A percentile compares a stretch with the other conserved stretches of the same genome.
phyloP scores from a whole-genome alignment of 35 echinoderm and acorn worm genomes.

The Ptychodera flava region DNA sequence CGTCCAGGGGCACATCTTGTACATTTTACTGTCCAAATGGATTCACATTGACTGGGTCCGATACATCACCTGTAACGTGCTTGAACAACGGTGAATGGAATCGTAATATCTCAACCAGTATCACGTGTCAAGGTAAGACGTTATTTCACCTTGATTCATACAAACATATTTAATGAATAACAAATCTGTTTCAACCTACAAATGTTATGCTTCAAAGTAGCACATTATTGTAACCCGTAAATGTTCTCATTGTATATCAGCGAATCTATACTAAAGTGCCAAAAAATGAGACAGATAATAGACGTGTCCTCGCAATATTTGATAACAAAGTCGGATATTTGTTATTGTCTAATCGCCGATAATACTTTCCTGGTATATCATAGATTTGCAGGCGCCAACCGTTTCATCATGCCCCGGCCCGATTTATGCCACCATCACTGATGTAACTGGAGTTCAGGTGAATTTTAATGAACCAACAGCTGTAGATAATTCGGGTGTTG shows the following conservation, averaged over 20 bases:
- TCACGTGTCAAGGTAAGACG: neutral
- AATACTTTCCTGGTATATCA: no score
- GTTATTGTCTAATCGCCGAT: no score
- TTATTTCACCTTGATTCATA: no score
- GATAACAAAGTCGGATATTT: no score
- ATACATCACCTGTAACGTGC: neutral
- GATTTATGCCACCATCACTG: neutral
- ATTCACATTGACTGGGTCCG: neutral
- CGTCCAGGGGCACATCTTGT: neutral
- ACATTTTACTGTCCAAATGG: neutral
- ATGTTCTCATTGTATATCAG: no score
- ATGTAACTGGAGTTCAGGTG: neutral
- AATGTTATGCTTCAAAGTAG: no score
- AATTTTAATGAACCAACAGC: neutral
- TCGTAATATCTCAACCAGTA: neutral
- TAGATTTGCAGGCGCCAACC: neutral
- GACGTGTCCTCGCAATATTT: no score
- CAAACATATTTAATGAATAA: no score
- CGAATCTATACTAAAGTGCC: no score
- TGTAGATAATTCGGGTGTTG: neutral
- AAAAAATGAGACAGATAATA: no score
- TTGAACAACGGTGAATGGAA: neutral
- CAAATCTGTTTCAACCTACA: no score
- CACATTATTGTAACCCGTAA: no score
- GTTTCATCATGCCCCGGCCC: neutral